These are phyloP conservation scores for Coptodon rendalli DNA, from an alignment of 2,113 vertebrate species.

Conservation along the genomic window DNA sequence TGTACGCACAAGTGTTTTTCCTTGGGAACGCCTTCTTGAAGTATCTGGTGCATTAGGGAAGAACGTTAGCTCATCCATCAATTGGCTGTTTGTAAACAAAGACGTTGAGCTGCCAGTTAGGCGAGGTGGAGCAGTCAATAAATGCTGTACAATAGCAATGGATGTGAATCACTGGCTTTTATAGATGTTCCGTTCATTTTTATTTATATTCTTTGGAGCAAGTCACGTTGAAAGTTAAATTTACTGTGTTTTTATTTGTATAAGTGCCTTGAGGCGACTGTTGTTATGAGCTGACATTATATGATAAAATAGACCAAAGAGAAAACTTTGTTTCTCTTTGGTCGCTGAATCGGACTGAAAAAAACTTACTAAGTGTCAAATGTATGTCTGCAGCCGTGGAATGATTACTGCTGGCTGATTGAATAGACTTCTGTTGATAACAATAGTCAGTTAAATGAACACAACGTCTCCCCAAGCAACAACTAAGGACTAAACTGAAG, in stretches of 20 bases:
- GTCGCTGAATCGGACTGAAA: not conserved
- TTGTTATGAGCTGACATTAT: not conserved
- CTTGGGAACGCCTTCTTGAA: not conserved
- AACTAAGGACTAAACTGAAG: not conserved
- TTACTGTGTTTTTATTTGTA: not conserved
- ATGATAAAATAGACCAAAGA: not conserved
- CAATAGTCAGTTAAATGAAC: not conserved
- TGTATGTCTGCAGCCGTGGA: not conserved
- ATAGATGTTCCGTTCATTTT: not conserved
- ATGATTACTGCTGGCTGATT: not conserved
- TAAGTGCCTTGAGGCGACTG: not conserved
- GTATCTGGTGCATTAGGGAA: not conserved
- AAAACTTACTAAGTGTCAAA: not conserved
- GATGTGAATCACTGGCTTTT: constrained; percentile 19
- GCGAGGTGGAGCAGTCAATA: not conserved
- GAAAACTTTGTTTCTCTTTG: not conserved
- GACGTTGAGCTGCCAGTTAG: not conserved
- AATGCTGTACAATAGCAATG: not conserved
- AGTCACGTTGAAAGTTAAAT: not conserved
- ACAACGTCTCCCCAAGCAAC: not conserved
- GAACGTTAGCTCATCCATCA: constrained; percentile 16
- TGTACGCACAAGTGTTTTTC: not conserved
- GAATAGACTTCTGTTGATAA: not conserved
- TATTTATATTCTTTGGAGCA: not conserved
- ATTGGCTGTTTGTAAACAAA: not conserved